A percentile compares a stretch with the other conserved stretches of the same genome.
Conservation (phyloP, 2,797 vertebrate genomes). For the Artibeus lituratus region DNA sequence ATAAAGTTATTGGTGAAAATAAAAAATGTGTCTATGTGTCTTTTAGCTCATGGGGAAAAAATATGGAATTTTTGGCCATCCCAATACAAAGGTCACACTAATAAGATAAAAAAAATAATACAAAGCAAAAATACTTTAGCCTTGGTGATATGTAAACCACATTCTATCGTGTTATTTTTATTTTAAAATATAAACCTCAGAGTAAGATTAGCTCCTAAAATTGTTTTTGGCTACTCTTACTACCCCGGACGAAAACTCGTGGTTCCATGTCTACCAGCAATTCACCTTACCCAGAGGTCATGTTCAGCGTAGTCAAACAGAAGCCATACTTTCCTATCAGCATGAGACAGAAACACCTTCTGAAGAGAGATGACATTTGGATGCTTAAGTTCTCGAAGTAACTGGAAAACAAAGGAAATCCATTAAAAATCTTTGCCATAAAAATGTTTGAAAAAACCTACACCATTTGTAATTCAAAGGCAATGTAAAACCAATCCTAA, state of each 20-base stretch:
- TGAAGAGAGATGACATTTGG: constrained; percentile 99
- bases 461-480: neutral
- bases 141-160: neutral
- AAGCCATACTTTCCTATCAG: constrained; percentile 99
- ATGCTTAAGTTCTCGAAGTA: constrained; percentile 98
- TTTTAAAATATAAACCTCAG: neutral
- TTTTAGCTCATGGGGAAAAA: too few relatives aligned
- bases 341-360: constrained; percentile 99
- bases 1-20: too few relatives aligned
- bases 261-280: constrained; percentile 26
- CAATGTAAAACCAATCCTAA: neutral
- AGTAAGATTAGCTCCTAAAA: neutral
- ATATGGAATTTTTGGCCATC: too few relatives aligned
- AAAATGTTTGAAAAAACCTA: neutral
- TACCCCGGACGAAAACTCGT: neutral
- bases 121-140: constrained; percentile 13
- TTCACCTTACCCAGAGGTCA: constrained; percentile 95
- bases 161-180: neutral
- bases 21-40: too few relatives aligned
- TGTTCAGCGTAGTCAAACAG: constrained; percentile 99
- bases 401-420: constrained; percentile 86
- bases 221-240: constrained; percentile 1
- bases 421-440: constrained; percentile 48
- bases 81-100: neutral
- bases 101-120: neutral